Evolutionary conservation across 2,888 invertebrate species (phyloP).

Genomic region (Coenonympha glycerion): DNA sequence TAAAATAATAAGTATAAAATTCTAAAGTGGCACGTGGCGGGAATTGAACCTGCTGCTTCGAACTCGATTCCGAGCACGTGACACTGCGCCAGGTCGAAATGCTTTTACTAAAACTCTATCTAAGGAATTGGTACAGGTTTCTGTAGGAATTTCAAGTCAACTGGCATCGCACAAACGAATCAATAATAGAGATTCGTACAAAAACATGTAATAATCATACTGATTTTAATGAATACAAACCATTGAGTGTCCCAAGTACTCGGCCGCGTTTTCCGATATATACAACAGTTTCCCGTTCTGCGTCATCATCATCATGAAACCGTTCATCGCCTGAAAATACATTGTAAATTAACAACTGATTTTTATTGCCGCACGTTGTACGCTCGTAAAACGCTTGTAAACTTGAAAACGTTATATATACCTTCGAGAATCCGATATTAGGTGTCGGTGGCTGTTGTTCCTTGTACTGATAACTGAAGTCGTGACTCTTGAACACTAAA

Average conservation of each 20-base stretch:
- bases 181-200: too few species aligned
- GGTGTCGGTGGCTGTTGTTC: constrained; percentile 84
- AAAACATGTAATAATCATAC: too few species aligned
- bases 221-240: too few species aligned
- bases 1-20: too few species aligned
- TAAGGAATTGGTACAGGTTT: too few species aligned
- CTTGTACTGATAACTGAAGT: constrained; percentile 79
- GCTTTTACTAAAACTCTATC: too few species aligned
- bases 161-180: too few species aligned
- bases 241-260: constrained; percentile 99
- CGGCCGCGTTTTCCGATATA: constrained; percentile 99
- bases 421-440: constrained; percentile 95
- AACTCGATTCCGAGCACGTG: too few species aligned
- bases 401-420: constrained; percentile 51
- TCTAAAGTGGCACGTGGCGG: too few species aligned
- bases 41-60: too few species aligned
- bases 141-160: too few species aligned
- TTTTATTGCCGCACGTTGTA: constrained; percentile 43
- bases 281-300: constrained; percentile 98
- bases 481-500: constrained; percentile 91
- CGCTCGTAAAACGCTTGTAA: constrained; percentile 49
- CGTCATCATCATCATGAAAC: constrained; percentile 99
- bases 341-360: constrained; percentile 41
- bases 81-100: too few species aligned
- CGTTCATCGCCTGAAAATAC: constrained; percentile 92